phyloP scores from a whole-genome alignment of 2,113 vertebrate species.

The Microtus oregoni region DNA sequence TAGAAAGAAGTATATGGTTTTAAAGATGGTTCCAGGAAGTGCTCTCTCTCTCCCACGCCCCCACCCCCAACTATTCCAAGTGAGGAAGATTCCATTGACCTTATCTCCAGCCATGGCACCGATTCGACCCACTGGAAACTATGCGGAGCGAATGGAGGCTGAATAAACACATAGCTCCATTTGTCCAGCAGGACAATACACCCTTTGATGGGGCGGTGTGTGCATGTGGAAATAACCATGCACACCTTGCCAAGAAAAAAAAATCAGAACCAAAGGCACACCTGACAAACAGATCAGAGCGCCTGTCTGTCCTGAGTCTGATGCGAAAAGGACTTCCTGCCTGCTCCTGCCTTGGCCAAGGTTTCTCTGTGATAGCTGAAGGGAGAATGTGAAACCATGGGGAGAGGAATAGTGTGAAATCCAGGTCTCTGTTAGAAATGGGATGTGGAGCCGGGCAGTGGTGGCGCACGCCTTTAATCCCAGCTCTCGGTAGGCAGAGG shows the following conservation, averaged over 20 bases:
- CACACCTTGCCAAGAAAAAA: constrained; percentile 40
- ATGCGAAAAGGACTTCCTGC: background rate
- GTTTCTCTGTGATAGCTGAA: background rate
- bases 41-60: background rate
- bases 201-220: background rate
- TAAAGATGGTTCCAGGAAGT: background rate
- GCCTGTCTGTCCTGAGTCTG: background rate
- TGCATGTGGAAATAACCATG: background rate
- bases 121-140: background rate
- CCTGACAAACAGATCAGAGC: background rate
- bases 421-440: background rate
- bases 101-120: background rate
- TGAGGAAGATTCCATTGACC: background rate
- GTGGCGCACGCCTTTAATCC: too few species aligned
- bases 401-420: background rate
- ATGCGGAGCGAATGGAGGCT: constrained; percentile 11
- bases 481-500: too few species aligned
- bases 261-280: constrained; percentile 45
- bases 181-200: background rate
- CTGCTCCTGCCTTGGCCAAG: background rate
- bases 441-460: background rate
- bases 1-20: background rate
- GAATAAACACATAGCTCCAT: background rate
- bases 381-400: constrained; percentile 17
- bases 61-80: background rate